Conservation (phyloP, 1,140 invertebrate genomes). For the Drosophila parabipectinata region DNA sequence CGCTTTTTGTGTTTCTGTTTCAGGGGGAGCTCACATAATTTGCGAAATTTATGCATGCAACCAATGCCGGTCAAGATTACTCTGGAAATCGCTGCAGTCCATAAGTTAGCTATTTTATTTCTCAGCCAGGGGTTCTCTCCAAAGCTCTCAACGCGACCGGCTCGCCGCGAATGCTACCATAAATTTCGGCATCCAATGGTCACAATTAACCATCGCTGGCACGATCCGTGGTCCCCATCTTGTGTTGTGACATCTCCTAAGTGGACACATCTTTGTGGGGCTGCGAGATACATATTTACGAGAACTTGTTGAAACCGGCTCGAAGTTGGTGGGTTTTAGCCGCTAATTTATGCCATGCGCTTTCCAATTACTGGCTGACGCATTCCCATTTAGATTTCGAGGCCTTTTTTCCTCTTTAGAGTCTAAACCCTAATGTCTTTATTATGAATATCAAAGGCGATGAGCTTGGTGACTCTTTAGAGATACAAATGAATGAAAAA, state of each 20-base stretch:
- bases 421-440: constrained; percentile 41
- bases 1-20: constrained; percentile 23
- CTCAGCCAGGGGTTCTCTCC: not conserved
- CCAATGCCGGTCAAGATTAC: constrained; percentile 55
- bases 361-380: constrained; percentile 50
- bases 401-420: not conserved
- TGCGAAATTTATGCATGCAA: constrained; percentile 64
- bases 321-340: constrained; percentile 28
- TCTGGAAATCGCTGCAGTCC: constrained; percentile 40
- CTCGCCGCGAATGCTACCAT: constrained; percentile 51
- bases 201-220: constrained; percentile 63
- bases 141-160: constrained; percentile 2
- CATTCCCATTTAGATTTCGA: constrained; percentile 48
- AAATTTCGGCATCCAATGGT: constrained; percentile 60
- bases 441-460: constrained; percentile 27
- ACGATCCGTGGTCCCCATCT: constrained; percentile 39
- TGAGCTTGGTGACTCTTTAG: not conserved
- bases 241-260: constrained; percentile 67
- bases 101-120: constrained; percentile 68
- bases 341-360: constrained; percentile 56
- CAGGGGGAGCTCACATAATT: constrained; percentile 59
- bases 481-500: not conserved
- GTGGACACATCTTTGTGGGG: constrained; percentile 41
- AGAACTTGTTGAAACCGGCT: constrained; percentile 32
- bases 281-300: constrained; percentile 30